Evolutionary conservation across 2,797 vertebrate species (phyloP).

Genomic region (Aphelocoma californica): DNA sequence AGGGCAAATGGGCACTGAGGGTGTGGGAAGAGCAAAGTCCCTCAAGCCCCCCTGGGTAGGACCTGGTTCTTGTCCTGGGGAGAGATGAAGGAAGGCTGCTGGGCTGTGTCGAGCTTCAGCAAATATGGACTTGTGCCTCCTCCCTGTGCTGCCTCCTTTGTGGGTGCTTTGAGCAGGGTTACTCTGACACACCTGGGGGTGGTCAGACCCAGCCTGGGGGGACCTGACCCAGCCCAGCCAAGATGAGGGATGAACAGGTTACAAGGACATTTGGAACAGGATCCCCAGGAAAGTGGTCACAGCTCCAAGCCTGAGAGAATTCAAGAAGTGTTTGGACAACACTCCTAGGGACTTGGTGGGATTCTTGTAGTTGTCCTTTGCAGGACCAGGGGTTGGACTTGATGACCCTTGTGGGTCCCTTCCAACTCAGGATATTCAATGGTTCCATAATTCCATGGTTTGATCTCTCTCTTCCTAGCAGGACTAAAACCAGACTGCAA

Average conservation of each 20-base stretch:
- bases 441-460: not conserved
- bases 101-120: not conserved
- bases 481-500: not conserved
- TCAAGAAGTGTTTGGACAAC: not conserved
- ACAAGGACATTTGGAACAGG: not conserved
- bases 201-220: no score
- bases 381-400: not conserved
- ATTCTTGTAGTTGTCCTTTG: not conserved
- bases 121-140: not conserved
- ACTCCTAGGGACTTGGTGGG: not conserved
- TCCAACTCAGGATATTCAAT: not conserved
- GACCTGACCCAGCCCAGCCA: fast-evolving
- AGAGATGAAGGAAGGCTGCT: not conserved
- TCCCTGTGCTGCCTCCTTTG: not conserved
- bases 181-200: not conserved
- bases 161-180: not conserved
- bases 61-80: not conserved
- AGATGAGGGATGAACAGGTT: not conserved
- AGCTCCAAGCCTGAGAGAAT: not conserved
- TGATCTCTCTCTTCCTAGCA: not conserved
- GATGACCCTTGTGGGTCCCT: not conserved
- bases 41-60: not conserved
- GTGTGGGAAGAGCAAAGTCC: not conserved
- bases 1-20: not conserved
- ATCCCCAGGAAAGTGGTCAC: not conserved